phyloP scores from a whole-genome alignment of 2,113 vertebrate species.

The Pelecanus crispus region DNA sequence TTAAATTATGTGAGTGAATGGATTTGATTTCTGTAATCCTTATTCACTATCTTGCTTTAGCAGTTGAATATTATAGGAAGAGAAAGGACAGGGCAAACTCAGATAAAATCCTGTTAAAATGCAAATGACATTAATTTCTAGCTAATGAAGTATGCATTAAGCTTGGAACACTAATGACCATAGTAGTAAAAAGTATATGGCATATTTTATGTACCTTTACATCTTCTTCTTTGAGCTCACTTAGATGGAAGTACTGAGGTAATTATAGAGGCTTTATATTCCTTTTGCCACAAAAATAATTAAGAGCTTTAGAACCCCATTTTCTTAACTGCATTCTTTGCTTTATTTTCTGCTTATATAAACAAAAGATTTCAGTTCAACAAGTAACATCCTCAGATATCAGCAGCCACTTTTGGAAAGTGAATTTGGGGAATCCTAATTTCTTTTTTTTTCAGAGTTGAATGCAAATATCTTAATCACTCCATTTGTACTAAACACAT shows the following conservation, averaged over 20 bases:
- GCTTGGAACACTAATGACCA: conserved; percentile 50
- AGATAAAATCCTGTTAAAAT: conserved; percentile 67
- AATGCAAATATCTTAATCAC: background rate
- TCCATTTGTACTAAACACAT: background rate
- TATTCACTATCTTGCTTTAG: background rate
- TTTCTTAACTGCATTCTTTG: background rate
- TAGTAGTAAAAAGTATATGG: conserved; percentile 50
- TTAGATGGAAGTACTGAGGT: conserved; percentile 29
- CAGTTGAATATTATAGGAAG: background rate
- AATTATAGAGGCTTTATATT: conserved; percentile 34
- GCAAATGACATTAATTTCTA: conserved; percentile 66
- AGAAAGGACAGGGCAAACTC: conserved; percentile 20
- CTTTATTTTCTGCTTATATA: background rate
- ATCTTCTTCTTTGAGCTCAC: conserved; percentile 46
- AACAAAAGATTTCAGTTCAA: background rate
- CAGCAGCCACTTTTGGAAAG: background rate
- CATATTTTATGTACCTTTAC: conserved; percentile 49
- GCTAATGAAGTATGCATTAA: conserved; percentile 57
- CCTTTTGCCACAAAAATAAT: conserved; percentile 35
- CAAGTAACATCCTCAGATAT: background rate
- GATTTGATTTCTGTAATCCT: background rate
- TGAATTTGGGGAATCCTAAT: background rate
- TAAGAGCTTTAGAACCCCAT: background rate
- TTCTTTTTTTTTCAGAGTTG: background rate
- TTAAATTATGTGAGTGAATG: background rate